phyloP scores from a whole-genome alignment of 2,113 vertebrate genomes.

The Leucopsar rothschildi region DNA sequence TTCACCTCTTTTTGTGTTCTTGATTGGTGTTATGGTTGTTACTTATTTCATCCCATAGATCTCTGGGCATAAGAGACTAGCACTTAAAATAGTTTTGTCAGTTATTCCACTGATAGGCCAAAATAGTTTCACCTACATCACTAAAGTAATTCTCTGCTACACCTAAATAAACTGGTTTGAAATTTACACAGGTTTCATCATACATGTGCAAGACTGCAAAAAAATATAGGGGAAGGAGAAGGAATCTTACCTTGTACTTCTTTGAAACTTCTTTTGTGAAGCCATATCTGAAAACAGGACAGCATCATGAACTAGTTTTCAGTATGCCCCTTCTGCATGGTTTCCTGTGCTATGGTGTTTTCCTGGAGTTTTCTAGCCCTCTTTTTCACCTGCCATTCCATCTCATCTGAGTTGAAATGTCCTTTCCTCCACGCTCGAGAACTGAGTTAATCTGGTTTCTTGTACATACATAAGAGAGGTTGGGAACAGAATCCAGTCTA shows the following conservation, averaged over 20 bases:
- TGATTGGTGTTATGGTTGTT: background rate
- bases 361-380: background rate
- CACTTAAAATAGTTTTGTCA: background rate
- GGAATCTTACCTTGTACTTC: constrained; percentile 89
- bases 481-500: background rate
- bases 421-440: background rate
- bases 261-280: constrained; percentile 92
- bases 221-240: background rate
- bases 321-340: background rate
- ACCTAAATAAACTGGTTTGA: background rate
- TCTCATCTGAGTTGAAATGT: background rate
- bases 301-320: background rate
- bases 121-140: background rate
- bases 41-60: background rate
- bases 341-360: background rate
- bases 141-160: background rate
- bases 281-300: constrained; percentile 85
- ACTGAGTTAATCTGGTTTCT: background rate
- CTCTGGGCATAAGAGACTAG: background rate
- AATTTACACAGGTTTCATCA: background rate
- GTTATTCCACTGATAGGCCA: background rate
- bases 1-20: background rate
- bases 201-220: background rate
- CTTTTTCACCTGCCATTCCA: background rate
- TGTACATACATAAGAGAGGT: background rate